Conservation (phyloP, 2,113 vertebrate species). For the Ifrita kowaldi region DNA sequence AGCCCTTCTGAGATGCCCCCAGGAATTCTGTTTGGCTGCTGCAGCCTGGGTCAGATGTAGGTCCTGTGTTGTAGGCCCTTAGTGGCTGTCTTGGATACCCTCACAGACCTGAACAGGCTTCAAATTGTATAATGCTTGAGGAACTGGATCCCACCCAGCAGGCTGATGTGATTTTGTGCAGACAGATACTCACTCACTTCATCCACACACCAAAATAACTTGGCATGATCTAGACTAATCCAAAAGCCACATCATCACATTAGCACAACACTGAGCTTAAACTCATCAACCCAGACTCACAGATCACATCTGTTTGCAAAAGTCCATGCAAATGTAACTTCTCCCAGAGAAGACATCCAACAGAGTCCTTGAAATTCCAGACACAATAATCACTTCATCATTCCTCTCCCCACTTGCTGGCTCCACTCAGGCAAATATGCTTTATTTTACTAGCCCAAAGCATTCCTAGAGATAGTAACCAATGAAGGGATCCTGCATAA, state of each 20-base stretch:
- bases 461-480: neutral
- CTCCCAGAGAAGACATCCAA: neutral
- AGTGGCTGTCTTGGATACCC: neutral
- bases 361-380: neutral
- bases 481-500: neutral
- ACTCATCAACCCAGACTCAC: neutral
- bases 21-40: neutral
- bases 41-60: neutral
- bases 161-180: neutral
- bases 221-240: neutral
- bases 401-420: neutral
- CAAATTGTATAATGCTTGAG: neutral
- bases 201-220: neutral
- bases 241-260: neutral
- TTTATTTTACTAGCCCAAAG: neutral
- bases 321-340: neutral
- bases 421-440: neutral
- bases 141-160: neutral
- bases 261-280: neutral
- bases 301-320: neutral
- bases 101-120: neutral
- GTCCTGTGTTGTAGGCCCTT: neutral
- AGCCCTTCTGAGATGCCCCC: neutral
- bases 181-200: neutral
- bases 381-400: neutral